Evolutionary conservation across 2,113 vertebrate species (phyloP), one percentile per base, ranked within the genome.

Genomic region (Murina feae): DNA sequence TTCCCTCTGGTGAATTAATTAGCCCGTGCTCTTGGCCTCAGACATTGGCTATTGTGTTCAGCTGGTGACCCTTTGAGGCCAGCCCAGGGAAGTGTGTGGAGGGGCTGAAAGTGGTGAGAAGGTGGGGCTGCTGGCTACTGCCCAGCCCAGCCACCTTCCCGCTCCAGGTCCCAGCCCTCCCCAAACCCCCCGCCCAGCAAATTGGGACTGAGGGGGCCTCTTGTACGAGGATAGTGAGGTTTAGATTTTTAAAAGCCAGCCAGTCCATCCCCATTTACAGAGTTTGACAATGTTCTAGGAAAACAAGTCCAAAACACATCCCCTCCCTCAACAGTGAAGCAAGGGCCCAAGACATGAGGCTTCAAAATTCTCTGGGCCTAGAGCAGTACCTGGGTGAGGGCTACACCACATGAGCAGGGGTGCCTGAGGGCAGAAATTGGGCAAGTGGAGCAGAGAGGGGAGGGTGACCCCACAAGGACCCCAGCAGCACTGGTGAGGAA

Each of bases 1-100:
- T 97, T 97, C 97, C 98, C 97, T 97, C 98, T 96, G 97, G 97
- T 78, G 97, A 98, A 98, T 98, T 98, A 97, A 98, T 98, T 97
- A 97, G 85, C 97, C 96, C 80, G 88, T 65, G 30, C 85, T 93
- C 35, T 84, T 71, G 71, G 85, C 86, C 82, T 84, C 5, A n/a
- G 83, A 89, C 65, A 25, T 89, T 47, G 17, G 13, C 86, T 81
- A 37, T 51, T 63, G 75, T 74, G 83, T 90, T 86, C 44, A 69
- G 80, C 3, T 55, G 47, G n/a, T 51, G 79, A 86, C 75, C 89
- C 87, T 92, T 4, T 9, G 86, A 80, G 91, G 55, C 63, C 14
- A 13, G 9, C 55, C 2, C 0, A 0, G 7, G 51, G 74, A 81
- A 47, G 39, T 1, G 0, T 0, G 35, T 2, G 28, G 35, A 76